A percentile compares a stretch with the other conserved stretches of the same genome.
Conservation (phyloP, 2,113 vertebrate genomes). For the Psephotus haematonotus region DNA sequence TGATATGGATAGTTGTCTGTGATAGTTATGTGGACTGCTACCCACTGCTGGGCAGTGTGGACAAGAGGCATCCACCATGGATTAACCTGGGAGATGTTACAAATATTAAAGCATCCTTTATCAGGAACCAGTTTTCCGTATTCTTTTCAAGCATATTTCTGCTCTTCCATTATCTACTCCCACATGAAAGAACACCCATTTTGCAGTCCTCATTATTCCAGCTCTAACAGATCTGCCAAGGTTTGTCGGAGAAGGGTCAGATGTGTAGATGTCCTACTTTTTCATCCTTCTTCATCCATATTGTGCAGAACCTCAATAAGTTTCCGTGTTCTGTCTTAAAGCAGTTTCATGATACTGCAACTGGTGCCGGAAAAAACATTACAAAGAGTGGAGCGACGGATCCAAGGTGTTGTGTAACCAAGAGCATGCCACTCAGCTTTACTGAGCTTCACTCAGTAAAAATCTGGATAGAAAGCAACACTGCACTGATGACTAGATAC, state of each 20-base stretch:
- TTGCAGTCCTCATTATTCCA: not conserved
- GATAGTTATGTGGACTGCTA: not conserved
- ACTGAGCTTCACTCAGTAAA: not conserved
- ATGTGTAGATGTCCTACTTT: not conserved
- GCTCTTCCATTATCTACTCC: not conserved
- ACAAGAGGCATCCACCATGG: not conserved
- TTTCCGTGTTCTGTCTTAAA: not conserved
- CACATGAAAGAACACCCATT: not conserved
- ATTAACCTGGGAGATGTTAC: not conserved
- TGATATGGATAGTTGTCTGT: not conserved
- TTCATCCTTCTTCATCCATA: not conserved
- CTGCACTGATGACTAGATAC: not conserved
- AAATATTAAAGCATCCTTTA: not conserved
- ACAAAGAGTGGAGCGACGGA: not conserved
- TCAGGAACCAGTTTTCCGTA: not conserved
- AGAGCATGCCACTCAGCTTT: not conserved
- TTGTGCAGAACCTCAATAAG: not conserved
- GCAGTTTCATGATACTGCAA: not conserved
- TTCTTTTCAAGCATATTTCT: not conserved
- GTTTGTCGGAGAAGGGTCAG: not conserved
- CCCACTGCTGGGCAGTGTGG: not conserved
- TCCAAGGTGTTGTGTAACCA: not conserved
- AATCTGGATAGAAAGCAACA: not conserved
- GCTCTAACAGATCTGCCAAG: not conserved
- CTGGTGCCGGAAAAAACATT: not conserved